These are phyloP conservation scores for Sinella curviseta DNA, from an alignment of 1,140 invertebrate genomes.

Conservation along the genomic window DNA sequence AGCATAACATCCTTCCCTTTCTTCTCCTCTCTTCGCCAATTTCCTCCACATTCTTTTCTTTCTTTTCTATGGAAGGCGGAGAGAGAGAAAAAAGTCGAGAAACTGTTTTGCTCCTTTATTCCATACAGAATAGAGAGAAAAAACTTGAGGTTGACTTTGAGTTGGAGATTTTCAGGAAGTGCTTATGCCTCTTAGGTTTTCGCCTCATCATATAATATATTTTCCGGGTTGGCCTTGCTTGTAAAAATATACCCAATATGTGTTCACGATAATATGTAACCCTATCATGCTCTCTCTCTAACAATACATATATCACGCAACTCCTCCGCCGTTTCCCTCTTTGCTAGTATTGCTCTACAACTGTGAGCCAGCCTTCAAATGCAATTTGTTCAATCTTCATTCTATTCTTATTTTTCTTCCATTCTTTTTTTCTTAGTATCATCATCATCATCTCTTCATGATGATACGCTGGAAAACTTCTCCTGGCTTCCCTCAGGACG, in stretches of 20 bases:
- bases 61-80: not conserved
- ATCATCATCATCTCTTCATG: not conserved
- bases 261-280: no score
- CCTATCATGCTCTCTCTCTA: not conserved
- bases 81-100: not conserved
- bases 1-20: not conserved
- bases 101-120: not conserved
- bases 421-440: no score
- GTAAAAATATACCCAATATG: not conserved
- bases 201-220: not conserved
- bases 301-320: not conserved
- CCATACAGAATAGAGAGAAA: not conserved
- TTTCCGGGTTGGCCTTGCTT: not conserved
- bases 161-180: not conserved
- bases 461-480: not conserved
- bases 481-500: not conserved
- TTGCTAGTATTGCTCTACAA: no score
- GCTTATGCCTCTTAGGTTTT: not conserved
- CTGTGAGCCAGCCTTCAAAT: conserved; percentile 2
- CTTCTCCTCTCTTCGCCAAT: not conserved
- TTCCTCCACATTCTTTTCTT: not conserved
- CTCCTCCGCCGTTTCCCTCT: no score
- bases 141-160: conserved; percentile 3
- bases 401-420: no score
- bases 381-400: conserved; percentile 18